These are phyloP conservation scores for Elephantulus edwardii DNA, from an alignment of 2,113 vertebrate species.

Conservation along the genomic window DNA sequence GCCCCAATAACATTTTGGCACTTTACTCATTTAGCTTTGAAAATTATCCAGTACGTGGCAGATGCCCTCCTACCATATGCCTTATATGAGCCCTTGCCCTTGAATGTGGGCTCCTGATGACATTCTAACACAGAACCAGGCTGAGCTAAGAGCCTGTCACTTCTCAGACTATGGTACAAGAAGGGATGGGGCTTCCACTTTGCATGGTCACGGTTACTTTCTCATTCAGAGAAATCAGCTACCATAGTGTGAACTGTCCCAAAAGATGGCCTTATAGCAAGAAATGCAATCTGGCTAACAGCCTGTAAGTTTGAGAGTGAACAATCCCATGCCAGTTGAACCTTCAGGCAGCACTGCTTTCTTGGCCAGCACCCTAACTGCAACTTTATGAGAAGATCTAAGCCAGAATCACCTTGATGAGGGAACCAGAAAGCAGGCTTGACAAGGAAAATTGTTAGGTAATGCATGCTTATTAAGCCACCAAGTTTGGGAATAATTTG, in stretches of 20 bases:
- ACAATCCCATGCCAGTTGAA: neutral
- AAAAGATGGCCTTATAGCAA: neutral
- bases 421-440: neutral
- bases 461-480: neutral
- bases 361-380: neutral
- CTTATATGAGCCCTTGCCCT: too few species aligned
- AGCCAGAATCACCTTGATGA: neutral
- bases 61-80: rapidly evolving
- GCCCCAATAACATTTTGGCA: neutral
- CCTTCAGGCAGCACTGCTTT: rapidly evolving
- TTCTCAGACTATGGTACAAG: neutral
- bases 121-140: neutral
- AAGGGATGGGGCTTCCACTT: neutral
- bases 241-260: neutral
- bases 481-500: neutral
- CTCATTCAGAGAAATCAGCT: neutral
- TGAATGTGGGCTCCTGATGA: neutral
- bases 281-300: neutral
- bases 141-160: neutral
- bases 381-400: neutral
- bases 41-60: neutral
- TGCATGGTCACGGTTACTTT: neutral
- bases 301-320: neutral
- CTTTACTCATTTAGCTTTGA: neutral
- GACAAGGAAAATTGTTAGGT: neutral